phyloP scores from a whole-genome alignment of 2,113 vertebrate genomes.

The Tachycineta bicolor region DNA sequence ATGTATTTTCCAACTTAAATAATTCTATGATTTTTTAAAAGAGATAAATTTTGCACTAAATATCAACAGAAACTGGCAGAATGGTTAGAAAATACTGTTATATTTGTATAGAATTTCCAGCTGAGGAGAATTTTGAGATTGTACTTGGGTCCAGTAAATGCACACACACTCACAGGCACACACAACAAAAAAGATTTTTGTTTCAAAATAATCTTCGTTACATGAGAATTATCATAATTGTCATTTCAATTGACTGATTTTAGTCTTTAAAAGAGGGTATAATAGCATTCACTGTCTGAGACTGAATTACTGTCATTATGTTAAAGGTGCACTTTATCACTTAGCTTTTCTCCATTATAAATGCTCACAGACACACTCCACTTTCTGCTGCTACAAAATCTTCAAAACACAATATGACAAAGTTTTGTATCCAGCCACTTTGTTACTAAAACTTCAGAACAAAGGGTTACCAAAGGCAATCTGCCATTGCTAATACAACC shows the following conservation, averaged over 20 bases:
- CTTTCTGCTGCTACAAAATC: conserved; percentile 19
- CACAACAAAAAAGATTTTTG: conserved; percentile 23
- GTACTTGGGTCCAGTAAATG: neutral
- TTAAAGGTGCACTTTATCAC: conserved; percentile 61
- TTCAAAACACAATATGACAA: conserved; percentile 5
- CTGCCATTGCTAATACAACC: neutral
- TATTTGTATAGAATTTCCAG: neutral
- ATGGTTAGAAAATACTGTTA: neutral
- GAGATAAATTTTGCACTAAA: neutral
- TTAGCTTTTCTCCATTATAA: conserved; percentile 46
- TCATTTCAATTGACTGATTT: conserved; percentile 68
- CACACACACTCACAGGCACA: neutral
- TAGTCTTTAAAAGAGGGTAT: conserved; percentile 55
- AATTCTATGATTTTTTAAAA: neutral
- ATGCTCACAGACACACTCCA: neutral
- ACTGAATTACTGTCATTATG: conserved; percentile 57
- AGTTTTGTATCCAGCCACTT: conserved; percentile 43
- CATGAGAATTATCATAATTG: conserved; percentile 55
- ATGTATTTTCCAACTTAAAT: neutral
- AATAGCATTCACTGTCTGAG: conserved; percentile 55
- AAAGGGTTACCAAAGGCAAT: conserved; percentile 8
- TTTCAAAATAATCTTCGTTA: conserved; percentile 71
- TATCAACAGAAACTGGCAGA: neutral
- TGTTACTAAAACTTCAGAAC: conserved; percentile 35
- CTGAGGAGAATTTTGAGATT: neutral